Conservation (phyloP, 1,140 invertebrate genomes). For the Xylocopa sonorina region DNA sequence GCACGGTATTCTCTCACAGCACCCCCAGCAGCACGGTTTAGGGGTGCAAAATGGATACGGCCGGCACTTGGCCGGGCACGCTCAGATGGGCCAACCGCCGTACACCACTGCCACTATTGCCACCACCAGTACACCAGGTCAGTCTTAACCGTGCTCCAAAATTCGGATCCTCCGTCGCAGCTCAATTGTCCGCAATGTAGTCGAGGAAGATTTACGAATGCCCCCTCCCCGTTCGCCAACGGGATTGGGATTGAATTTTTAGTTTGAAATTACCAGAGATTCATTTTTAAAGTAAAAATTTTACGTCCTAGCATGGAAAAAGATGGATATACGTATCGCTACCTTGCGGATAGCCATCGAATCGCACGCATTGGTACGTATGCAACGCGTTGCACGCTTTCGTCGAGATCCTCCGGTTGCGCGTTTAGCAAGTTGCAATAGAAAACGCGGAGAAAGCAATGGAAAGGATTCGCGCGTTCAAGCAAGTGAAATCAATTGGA, state of each 20-base stretch:
- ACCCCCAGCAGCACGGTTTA: constrained; percentile 79
- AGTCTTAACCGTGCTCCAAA: not conserved
- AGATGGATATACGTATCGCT: too few relatives aligned
- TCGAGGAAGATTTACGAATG: too few relatives aligned
- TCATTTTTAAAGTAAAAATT: too few relatives aligned
- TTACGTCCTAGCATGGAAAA: too few relatives aligned
- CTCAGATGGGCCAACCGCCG: constrained; percentile 77
- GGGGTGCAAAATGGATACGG: constrained; percentile 77
- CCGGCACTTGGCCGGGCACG: constrained; percentile 76
- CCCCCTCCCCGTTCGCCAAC: too few relatives aligned
- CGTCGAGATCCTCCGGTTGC: not conserved
- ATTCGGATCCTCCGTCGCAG: too few relatives aligned
- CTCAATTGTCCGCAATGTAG: too few relatives aligned
- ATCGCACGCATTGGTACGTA: too few relatives aligned
- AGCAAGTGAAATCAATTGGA: constrained; percentile 15
- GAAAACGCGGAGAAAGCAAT: constrained; percentile 38
- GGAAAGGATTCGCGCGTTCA: constrained; percentile 3
- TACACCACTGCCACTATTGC: constrained; percentile 79
- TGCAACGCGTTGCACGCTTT: not conserved
- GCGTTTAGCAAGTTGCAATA: constrained; percentile 18
- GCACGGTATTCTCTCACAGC: constrained; percentile 85
- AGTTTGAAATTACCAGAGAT: too few relatives aligned
- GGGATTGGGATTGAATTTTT: too few relatives aligned
- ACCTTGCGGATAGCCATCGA: too few relatives aligned
- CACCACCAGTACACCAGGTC: constrained; percentile 80